Percentiles rank a stretch among this genome's conserved stretches.
Conservation (phyloP, 2,888 invertebrate genomes). For the Terebella lapidaria region DNA sequence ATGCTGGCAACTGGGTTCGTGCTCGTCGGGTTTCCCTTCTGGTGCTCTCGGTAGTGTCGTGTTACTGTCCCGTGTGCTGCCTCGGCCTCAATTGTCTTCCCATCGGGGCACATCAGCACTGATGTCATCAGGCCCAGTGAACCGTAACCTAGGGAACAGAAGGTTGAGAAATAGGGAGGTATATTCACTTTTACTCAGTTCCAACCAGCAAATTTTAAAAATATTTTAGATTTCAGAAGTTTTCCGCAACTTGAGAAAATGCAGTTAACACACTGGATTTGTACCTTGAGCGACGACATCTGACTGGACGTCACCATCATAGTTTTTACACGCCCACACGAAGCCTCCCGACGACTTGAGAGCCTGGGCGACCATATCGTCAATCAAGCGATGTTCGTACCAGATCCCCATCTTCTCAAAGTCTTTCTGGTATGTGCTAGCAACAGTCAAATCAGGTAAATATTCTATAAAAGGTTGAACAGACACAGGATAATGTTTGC, state of each 20-base stretch:
- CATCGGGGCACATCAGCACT: constrained; percentile 60
- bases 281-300: constrained; percentile 75
- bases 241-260: neutral
- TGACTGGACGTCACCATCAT: constrained; percentile 87
- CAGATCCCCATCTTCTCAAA: constrained; percentile 75
- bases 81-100: constrained; percentile 61
- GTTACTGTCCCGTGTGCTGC: constrained; percentile 62
- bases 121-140: constrained; percentile 73
- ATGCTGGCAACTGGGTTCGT: constrained; percentile 89
- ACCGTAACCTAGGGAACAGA: constrained; percentile 63
- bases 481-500: neutral
- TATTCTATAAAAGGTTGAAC: neutral
- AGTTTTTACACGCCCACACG: constrained; percentile 90
- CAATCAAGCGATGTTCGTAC: constrained; percentile 87
- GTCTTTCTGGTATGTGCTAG: constrained; percentile 65
- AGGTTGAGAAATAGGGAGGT: too few species aligned
- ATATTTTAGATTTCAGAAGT: neutral
- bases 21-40: constrained; percentile 71
- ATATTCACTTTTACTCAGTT: neutral
- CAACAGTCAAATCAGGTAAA: too few species aligned
- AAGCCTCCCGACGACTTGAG: constrained; percentile 80
- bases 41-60: constrained; percentile 55
- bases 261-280: too few species aligned
- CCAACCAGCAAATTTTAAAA: neutral
- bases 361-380: constrained; percentile 86